Base-by-base conservation (phyloP, 1,140 invertebrate species). In the Papilio dardanus region DNA sequence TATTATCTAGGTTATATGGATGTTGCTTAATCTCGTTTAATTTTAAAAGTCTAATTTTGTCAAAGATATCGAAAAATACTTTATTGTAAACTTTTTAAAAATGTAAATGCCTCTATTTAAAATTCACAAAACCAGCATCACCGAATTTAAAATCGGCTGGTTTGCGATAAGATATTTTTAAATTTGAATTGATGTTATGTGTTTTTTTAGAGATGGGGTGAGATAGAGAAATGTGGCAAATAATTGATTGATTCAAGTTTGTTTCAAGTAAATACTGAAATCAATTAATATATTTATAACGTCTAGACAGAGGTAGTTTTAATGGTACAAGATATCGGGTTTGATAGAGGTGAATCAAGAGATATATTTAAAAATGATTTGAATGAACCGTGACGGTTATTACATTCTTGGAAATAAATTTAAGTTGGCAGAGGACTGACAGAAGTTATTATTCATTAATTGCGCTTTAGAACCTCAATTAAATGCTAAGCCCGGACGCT, bases 361-460 rank as follows among this genome's bases (percentile, higher is more conserved):
- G 54, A 3, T 62, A 14, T 28, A 24, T 14, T 62, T 62, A 30
- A 28, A 24, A 30, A 62, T 24, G 30, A 62, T 62, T 62, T 14
- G 12, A 62, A 28, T 28, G 10, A 24, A 62, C 54, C 54, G 12
- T 28, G 54, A 62, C 24, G 54, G 24, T 30, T 50, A 50, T 21
- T 62, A 62, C 19, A 67, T 67, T 67, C 65, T 35, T 67, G 30
- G 33, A 67, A 33, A 33, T 67, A 67, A 67, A 35, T 33, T 67
- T 67, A 67, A 33, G 31, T 31, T 69, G 19, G 67, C 31, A 37
- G 21, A 69, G 33, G 19, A 35, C 67, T 24, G 67, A 69, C 67
- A 40, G 31, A 35, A 69, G 31, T 62, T 62, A 62, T 62, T 69
- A 40, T 69, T 69, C 31, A 69, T 69, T 69, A 69, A 69, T 69